Evolutionary conservation across 2,888 invertebrate genomes (phyloP), one percentile per base, ranked within the genome.

Genomic region (Formica aserva): DNA sequence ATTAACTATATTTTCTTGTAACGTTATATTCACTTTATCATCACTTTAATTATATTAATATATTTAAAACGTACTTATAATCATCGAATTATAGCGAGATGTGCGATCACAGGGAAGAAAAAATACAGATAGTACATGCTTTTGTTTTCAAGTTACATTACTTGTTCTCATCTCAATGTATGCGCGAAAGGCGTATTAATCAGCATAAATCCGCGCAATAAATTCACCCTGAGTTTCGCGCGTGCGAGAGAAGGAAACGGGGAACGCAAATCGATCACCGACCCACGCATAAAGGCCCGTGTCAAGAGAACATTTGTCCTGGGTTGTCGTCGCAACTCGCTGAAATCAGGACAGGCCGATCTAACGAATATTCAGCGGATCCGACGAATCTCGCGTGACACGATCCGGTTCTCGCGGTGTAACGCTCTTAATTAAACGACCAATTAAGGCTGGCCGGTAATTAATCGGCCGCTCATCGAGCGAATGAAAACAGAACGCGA

Each of bases 401-500:
- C 66, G 75, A 26, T 57, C 57, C 29, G 85, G 57, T 77, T 74
- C 72, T 69, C 81, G 62, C 82, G 85, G 38, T 83, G 69, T 72
- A 75, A 78, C 78, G 85, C 76, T 88, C 84, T 89, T 89, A 88
- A 89, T 89, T 89, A 90, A 89, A 85, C 90, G 90, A 83, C 88
- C 90, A 89, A 89, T 89, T 89, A 89, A 88, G 87, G 63, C 66
- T 57, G 72, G 41, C 35, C 63, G 9, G 75, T 90, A 88, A 90
- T 89, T 90, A 85, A 89, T 88, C 87, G 87, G 13, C 66, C 82
- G 69, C 76, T 80, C 84, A 75, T 82, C 83, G 88, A 55, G 32
- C 66, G 69, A 84, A 48, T 76, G 82, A 81, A 85, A 84, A 77
- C 82, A 38, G 84, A 65, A 84, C 69, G 81, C 63, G 48, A 32